Evolutionary conservation across 2,797 vertebrate species (phyloP), one percentile per base, ranked within the genome.

Genomic region (Cichlasoma orientale): DNA sequence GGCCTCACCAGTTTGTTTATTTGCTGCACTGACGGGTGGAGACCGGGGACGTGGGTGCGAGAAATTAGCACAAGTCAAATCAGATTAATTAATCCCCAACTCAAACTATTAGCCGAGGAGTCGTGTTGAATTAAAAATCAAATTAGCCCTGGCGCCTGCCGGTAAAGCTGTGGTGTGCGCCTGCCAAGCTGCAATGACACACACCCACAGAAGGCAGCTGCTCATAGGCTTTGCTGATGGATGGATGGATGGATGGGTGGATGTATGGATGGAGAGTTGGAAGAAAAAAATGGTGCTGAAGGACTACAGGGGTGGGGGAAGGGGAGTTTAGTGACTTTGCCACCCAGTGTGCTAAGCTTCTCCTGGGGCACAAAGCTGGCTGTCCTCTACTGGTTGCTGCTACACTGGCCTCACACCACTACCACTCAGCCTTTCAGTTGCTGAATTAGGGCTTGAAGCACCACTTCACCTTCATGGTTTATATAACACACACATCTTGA

Each of bases 101-200:
- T 95, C 87, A 91, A 90, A 91, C 88, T 88, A 93, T 95, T 94
- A 95, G 91, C 89, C 25, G 73, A 91, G 89, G 88, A 95, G 95
- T 96, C 95, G 73, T 74, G 86, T 95, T 93, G 93, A 92, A 96
- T 96, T 96, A 96, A 95, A 95, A 95, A 94, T 96, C 95, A 95
- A 96, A 96, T 96, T 95, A 96, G 90, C 82, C 88, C 82, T 84
- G 89, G 92, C 78, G 89, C 88, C 90, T 92, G 91, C 87, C 82
- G 82, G 91, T 94, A 84, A 92, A 80, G 92, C 82, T 85, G 89
- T 85, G 82, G 83, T 83, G 75, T 87, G 77, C 79, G 87, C 79
- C 84, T 88, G 92, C 89, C 90, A 90, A 91, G 85, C 90, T 77
- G 54, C 82, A 82, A 83, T 92, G 89, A 94, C 92, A 94, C 90